Base-by-base conservation (phyloP, 2,113 vertebrate species). In the Toxotes jaculatrix region DNA sequence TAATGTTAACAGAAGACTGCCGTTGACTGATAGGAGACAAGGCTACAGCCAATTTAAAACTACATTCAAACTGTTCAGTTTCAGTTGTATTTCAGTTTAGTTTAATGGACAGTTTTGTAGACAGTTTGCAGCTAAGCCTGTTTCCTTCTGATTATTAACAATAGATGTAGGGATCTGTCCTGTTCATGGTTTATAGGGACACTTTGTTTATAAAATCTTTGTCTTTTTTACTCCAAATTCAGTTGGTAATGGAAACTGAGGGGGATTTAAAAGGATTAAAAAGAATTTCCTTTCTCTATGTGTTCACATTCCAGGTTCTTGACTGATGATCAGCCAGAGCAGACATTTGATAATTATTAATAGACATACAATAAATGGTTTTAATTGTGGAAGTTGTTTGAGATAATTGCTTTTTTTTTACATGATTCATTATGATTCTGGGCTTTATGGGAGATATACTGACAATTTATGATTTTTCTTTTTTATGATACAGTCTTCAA, bases 241-340 rank as follows among this genome's bases (percentile, higher is more conserved):
- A 57, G 17, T 47, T 1, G 4, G 3, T 19, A 27, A 53, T 53
- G 42, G n/a, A 55, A 17, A 55, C 14, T 13, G 4, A 5, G 16
- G 16, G 38, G 34, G 5, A 23, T 62, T 47, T 1, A 42, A 45
- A 51, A 51, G 19, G 19, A 2, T 40, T 42, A 12, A 27, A 38
- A 27, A 78, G 3, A 34, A 17, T 49, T 65, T 56, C 1, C 36
- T 68, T 67, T 45, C 5, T 51, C 1, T n/a, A 7, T 16, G 2
- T 32, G 49, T 67, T 74, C 21, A 67, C 72, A 68, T 80, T 83
- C 71, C 70, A 71, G 56, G 16, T 47, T 55, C 2, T 62, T 31
- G 9, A 60, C 21, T 45, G 47, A n/a, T 55, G 34, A 68, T 47
- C 57, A 27, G n/a, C 49, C 6, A n/a, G 17, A 77, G 53, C 21